Evolutionary conservation across 1,140 invertebrate genomes (phyloP), one percentile per base, ranked within the genome.

Genomic region (Lysiphlebus fabarum): DNA sequence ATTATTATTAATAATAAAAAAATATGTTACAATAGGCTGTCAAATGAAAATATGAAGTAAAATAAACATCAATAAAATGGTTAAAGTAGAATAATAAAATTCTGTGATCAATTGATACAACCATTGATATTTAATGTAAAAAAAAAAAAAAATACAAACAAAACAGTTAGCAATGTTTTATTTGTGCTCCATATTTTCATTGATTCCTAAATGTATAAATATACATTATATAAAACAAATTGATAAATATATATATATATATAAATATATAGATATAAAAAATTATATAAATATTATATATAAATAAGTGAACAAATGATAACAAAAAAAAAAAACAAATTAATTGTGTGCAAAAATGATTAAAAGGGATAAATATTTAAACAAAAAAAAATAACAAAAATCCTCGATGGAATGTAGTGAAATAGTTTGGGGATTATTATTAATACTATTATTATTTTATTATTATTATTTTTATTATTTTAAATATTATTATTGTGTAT

Each of bases 341-440:
- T n/a, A n/a, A 48, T 47, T 57, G 49, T 47, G n/a, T n/a, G 26
- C 26, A 47, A 47, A n/a, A 26, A 26, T 26, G 17, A 54, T 58
- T 40, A 48, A 51, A 40, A 42, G 8, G 14, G 50, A 58, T 58
- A 14, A 36, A 44, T 47, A 55, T 54, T 38, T 54, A 54, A 48
- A 40, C n/a, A 57, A 11, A 55, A 42, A 44, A 50, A 14, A 9
- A 53, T 33, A 51, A 17, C 33, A 49, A 62, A 70, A 71, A 64
- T 64, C 63, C 62, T 69, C 65, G 59, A 65, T 56, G 66, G 63
- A 71, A 69, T 65, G 66, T 75, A 71, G 68, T 68, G 58, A 73
- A 65, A 68, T 72, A 72, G 68, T 64, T 72, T 70, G 70, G 71
- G 68, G 71, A 63, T 68, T 70, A 71, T 67, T 56, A 43, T 45